These are phyloP conservation scores for Myotis myotis DNA, from an alignment of 2,797 vertebrate genomes.

Conservation along the genomic window DNA sequence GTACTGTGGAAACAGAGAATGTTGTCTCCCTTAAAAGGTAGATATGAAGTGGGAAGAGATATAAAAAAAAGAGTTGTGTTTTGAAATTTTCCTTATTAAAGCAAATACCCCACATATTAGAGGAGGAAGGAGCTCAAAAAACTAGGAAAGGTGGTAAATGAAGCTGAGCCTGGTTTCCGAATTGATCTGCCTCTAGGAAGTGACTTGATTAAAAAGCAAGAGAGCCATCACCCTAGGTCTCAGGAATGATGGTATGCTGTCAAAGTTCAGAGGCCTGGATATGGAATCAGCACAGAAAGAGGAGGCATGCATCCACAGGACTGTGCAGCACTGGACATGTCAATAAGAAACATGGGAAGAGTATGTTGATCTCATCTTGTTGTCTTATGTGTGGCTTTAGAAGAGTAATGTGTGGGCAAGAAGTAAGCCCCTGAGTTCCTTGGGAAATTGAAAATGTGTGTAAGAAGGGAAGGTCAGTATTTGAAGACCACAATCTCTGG, in stretches of 20 bases:
- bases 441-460: background rate
- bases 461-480: background rate
- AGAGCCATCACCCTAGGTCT: background rate
- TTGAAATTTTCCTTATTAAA: background rate
- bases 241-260: background rate
- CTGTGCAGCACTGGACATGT: background rate
- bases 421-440: background rate
- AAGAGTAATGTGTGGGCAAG: background rate
- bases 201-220: background rate
- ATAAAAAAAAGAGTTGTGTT: background rate
- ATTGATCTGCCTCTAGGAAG: background rate
- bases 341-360: background rate
- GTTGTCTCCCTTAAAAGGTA: background rate
- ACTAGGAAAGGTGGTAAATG: background rate
- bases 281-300: background rate
- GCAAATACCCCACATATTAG: background rate
- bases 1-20: background rate
- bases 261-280: background rate
- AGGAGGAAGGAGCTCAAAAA: background rate
- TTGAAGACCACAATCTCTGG: background rate
- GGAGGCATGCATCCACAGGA: background rate
- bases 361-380: background rate
- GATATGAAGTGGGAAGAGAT: background rate
- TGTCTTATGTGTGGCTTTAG: background rate
- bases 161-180: background rate